Conservation (phyloP, 2,797 vertebrate species). For the Protonibea diacanthus region DNA sequence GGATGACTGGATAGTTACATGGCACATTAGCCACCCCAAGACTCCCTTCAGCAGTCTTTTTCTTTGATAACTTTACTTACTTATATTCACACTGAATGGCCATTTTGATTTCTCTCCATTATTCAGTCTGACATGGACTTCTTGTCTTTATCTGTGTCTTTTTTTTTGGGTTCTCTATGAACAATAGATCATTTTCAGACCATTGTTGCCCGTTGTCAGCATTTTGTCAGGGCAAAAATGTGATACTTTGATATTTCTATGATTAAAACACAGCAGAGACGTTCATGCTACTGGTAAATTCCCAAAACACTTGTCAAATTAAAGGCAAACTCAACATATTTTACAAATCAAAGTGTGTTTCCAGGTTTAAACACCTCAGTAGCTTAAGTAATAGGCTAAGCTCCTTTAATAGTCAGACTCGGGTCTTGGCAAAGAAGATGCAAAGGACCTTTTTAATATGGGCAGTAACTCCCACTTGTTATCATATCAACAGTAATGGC, state of each 20-base stretch:
- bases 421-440: too few species aligned
- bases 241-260: neutral
- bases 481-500: too few species aligned
- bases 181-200: neutral
- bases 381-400: too few species aligned
- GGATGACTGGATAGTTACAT: conserved; percentile 34
- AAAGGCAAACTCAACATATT: neutral
- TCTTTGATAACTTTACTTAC: conserved; percentile 38
- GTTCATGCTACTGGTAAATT: neutral
- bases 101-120: conserved; percentile 13
- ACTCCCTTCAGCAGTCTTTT: conserved; percentile 12
- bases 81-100: conserved; percentile 24
- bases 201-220: neutral
- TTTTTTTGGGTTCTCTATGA: neutral
- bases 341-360: neutral
- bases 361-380: too few species aligned
- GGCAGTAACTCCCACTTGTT: too few species aligned
- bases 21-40: conserved; percentile 39
- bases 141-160: neutral
- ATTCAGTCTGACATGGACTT: conserved; percentile 13
- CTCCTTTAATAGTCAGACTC: too few species aligned
- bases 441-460: too few species aligned
- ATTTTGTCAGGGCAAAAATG: too few species aligned
- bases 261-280: neutral
- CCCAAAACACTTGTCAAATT: neutral